phyloP scores from a whole-genome alignment of 2,797 vertebrate genomes.

The Tapera naevia region DNA sequence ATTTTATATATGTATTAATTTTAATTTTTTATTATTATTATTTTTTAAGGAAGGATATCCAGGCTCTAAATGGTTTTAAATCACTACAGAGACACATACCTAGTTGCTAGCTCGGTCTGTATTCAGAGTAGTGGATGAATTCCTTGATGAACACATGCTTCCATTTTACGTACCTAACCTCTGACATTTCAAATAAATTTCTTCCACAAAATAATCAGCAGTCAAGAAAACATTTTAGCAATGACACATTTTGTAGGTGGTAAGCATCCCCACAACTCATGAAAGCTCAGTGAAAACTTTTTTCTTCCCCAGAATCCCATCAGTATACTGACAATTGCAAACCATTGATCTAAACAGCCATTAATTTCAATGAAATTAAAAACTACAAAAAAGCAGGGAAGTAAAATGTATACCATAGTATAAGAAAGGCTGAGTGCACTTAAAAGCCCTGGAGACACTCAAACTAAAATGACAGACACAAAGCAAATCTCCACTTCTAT shows the following conservation, averaged over 20 bases:
- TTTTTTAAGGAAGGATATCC: not conserved
- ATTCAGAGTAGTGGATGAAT: not conserved
- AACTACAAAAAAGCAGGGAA: not conserved
- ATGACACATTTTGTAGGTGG: not conserved
- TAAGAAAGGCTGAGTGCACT: not conserved
- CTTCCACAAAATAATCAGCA: not conserved
- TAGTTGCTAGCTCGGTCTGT: not conserved
- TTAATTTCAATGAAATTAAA: conserved; percentile 37
- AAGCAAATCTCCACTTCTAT: conserved; percentile 8
- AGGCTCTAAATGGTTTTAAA: not conserved
- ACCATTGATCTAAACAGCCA: conserved; percentile 3
- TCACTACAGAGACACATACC: not conserved
- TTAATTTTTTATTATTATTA: not conserved
- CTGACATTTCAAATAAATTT: not conserved
- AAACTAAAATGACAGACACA: not conserved
- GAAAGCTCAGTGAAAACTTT: not conserved
- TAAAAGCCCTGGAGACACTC: conserved; percentile 5
- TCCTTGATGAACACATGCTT: not conserved
- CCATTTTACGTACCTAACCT: rapidly evolving
- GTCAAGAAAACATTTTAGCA: not conserved
- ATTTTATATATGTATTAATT: not conserved
- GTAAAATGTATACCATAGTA: conserved; percentile 25
- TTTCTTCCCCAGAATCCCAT: not conserved
- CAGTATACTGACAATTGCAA: not conserved
- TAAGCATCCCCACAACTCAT: not conserved